Evolutionary conservation across 2,888 invertebrate genomes (phyloP), one percentile per base, ranked within the genome.

Genomic region (Eristalis tenax): DNA sequence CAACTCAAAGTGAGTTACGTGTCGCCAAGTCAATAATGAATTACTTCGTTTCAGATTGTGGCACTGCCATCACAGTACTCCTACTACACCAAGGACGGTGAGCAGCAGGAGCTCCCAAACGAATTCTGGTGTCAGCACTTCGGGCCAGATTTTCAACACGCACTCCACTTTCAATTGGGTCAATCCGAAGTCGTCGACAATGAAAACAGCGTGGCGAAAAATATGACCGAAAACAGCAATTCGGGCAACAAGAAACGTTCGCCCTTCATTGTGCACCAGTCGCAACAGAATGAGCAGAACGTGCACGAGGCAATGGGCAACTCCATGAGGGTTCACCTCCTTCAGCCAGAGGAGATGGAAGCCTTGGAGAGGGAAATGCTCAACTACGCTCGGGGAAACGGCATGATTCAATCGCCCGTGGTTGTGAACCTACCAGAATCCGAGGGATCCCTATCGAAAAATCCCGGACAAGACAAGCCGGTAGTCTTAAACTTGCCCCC

Each of bases 131-230:
- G 90, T 0, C 90, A 90, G 79, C 91, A 92, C 57, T 85, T 92
- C 66, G 92, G 92, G 15, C 91, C 91, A 3, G 92, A 92, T 28
- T 92, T 91, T 85, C 90, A 90, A 76, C 90, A 91, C 78, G 92
- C 92, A 10, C 89, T 92, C 1, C 92, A 92, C 22, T 68, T 92
- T 23, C 89, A 91, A 38, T 89, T 92, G 70, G 90, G 90, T 32
- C 76, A 64, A 73, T 26, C 83, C 6, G 68, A 80, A 23, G 3
- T 83, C 0, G 65, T 80, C 13, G 50, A 76, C 13, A 32, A 32
- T 8, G 63, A 38, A 8, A 87, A 83, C 32, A n/a, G 3, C 2
- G 40, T 87, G 3, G 22, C 23, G 0, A 87, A 66, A 59, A 69
- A 82, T 50, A 3, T 23, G 3, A n/a, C 78, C 1, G 71, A 57